phyloP scores from a whole-genome alignment of 2,797 vertebrate species.

The Eleutherodactylus coqui region DNA sequence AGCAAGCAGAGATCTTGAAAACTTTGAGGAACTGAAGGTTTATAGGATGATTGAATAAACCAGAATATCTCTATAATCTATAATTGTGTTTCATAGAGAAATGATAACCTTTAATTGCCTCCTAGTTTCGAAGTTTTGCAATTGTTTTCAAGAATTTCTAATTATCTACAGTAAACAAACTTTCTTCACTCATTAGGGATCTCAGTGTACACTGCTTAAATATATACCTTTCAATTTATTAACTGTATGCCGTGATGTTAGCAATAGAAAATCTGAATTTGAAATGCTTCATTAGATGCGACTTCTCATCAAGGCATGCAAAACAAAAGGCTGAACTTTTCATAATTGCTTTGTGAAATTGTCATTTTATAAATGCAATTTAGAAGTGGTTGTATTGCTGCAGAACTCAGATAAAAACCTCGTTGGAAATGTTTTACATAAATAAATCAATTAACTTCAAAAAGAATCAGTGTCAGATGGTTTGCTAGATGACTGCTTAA shows the following conservation, averaged over 20 bases:
- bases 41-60: no score
- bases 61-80: background rate
- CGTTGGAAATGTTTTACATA: slow-evolving; percentile 58
- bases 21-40: no score
- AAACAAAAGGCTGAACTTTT: slow-evolving; percentile 62
- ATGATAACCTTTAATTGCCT: background rate
- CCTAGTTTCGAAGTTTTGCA: no score
- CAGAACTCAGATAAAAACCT: slow-evolving; percentile 59
- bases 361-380: slow-evolving; percentile 61
- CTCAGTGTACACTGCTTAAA: slow-evolving; percentile 3
- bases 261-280: slow-evolving; percentile 47
- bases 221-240: slow-evolving; percentile 46
- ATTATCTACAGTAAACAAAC: no score
- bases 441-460: slow-evolving; percentile 63
- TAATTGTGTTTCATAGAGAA: background rate
- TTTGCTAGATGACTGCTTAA: slow-evolving; percentile 50
- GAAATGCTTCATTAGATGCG: slow-evolving; percentile 64
- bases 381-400: slow-evolving; percentile 60
- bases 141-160: no score
- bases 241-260: slow-evolving; percentile 41
- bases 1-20: no score
- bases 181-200: slow-evolving; percentile 34
- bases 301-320: slow-evolving; percentile 51
- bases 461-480: slow-evolving; percentile 55
- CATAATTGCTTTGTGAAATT: slow-evolving; percentile 61